Conservation (phyloP, 2,888 invertebrate species). For the Melieria omissa region DNA sequence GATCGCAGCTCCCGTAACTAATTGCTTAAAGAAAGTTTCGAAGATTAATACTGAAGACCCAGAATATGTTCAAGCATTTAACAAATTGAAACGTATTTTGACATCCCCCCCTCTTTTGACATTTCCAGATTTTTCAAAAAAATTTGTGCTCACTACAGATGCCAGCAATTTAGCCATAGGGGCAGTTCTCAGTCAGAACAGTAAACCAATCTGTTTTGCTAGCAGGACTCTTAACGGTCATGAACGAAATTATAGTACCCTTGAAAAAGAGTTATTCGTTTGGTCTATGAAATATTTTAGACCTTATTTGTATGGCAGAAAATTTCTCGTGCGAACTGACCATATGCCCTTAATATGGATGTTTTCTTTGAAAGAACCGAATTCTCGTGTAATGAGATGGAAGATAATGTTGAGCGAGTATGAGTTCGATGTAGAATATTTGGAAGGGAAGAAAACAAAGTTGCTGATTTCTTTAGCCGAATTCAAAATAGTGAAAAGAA, state of each 20-base stretch:
- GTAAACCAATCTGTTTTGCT: slow-evolving; percentile 39
- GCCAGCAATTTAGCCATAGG: slow-evolving; percentile 50
- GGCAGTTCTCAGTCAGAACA: slow-evolving; percentile 49
- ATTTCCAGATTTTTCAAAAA: slow-evolving; percentile 37
- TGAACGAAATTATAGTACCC: slow-evolving; percentile 47
- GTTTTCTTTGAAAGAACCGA: neutral
- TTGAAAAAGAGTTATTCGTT: slow-evolving; percentile 52
- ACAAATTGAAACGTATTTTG: slow-evolving; percentile 31
- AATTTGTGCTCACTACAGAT: slow-evolving; percentile 28
- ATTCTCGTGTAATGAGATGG: slow-evolving; percentile 5
- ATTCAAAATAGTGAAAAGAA: neutral
- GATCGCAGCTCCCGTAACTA: slow-evolving; percentile 28
- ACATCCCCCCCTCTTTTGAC: slow-evolving; percentile 29
- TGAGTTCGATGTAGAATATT: neutral
- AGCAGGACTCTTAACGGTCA: slow-evolving; percentile 50
- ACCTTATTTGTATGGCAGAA: slow-evolving; percentile 9
- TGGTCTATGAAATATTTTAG: slow-evolving; percentile 10
- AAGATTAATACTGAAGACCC: slow-evolving; percentile 27
- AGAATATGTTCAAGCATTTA: slow-evolving; percentile 33
- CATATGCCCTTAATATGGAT: neutral
- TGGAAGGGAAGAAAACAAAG: slow-evolving; percentile 9
- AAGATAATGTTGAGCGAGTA: neutral
- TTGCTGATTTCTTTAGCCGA: slow-evolving; percentile 7
- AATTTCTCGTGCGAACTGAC: neutral
- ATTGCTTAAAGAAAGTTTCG: slow-evolving; percentile 34